Evolutionary conservation across 2,888 invertebrate species (phyloP).

Genomic region (Orthosia gothica): DNA sequence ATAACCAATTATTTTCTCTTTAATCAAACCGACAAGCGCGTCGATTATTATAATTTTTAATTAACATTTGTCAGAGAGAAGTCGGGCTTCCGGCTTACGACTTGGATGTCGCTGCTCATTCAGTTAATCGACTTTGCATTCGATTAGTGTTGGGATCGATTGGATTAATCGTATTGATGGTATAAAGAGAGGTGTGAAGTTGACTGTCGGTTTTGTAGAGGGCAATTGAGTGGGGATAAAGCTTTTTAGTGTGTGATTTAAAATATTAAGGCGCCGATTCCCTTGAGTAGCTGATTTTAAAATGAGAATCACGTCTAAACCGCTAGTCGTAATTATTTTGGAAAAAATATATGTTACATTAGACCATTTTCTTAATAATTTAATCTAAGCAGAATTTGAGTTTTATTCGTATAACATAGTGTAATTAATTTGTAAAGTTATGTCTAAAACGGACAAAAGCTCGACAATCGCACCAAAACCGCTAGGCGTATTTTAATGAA

Average conservation of each 20-base stretch:
- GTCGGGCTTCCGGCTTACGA: slow-evolving; percentile 73
- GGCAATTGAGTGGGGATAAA: slow-evolving; percentile 16
- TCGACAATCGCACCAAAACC: too few relatives aligned
- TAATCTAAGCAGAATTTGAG: too few relatives aligned
- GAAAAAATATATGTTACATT: too few relatives aligned
- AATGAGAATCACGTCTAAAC: too few relatives aligned
- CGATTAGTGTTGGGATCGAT: slow-evolving; percentile 61
- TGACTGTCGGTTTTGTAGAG: slow-evolving; percentile 18
- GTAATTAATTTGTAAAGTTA: too few relatives aligned
- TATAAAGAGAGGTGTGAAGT: slow-evolving; percentile 36
- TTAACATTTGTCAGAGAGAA: slow-evolving; percentile 70
- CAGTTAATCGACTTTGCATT: slow-evolving; percentile 69
- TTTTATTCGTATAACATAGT: too few relatives aligned
- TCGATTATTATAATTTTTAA: slow-evolving; percentile 72
- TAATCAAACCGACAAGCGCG: slow-evolving; percentile 49
- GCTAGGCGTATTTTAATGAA: too few relatives aligned
- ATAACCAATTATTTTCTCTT: slow-evolving; percentile 57
- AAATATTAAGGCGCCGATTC: too few relatives aligned
- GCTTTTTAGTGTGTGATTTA: background rate
- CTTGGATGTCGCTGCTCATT: slow-evolving; percentile 61
- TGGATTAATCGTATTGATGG: slow-evolving; percentile 48
- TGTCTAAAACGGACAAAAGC: too few relatives aligned
- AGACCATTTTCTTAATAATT: too few relatives aligned
- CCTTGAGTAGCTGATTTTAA: too few relatives aligned
- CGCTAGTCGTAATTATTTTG: too few relatives aligned